A percentile compares a stretch with the other conserved stretches of the same genome.
Conservation (phyloP, 1,140 invertebrate genomes). For the Dolichoris vasculosae region DNA sequence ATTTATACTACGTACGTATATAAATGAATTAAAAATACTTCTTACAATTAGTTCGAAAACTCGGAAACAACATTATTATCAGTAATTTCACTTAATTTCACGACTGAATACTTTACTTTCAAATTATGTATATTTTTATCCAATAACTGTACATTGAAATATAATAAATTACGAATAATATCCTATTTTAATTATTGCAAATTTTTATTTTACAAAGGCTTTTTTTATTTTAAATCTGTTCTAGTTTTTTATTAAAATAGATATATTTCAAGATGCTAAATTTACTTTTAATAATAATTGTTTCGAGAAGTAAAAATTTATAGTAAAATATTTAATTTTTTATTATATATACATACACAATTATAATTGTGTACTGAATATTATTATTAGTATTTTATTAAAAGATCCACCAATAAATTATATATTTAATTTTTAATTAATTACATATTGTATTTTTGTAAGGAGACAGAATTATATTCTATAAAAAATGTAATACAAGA, state of each 20-base stretch:
- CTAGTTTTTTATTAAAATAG: too few relatives aligned
- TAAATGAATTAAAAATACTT: constrained; percentile 15
- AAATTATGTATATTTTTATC: background rate
- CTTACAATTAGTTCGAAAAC: constrained; percentile 13
- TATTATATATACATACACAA: background rate
- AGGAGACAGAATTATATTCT: background rate
- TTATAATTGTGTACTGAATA: background rate
- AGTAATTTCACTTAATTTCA: constrained; percentile 4
- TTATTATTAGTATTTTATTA: background rate
- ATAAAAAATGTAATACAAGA: background rate
- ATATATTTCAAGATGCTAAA: background rate
- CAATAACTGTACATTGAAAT: too few relatives aligned
- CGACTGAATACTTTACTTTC: background rate
- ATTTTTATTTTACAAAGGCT: background rate
- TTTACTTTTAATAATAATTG: background rate
- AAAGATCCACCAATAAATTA: background rate
- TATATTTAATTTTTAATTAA: too few relatives aligned
- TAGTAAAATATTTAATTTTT: background rate
- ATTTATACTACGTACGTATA: background rate
- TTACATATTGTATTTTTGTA: too few relatives aligned
- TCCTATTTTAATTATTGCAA: background rate
- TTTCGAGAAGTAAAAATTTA: background rate
- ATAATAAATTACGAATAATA: background rate
- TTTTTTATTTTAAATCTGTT: background rate
- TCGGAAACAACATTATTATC: background rate